These are phyloP conservation scores for Lepidurus arcticus DNA, from an alignment of 1,140 invertebrate genomes.

Conservation along the genomic window DNA sequence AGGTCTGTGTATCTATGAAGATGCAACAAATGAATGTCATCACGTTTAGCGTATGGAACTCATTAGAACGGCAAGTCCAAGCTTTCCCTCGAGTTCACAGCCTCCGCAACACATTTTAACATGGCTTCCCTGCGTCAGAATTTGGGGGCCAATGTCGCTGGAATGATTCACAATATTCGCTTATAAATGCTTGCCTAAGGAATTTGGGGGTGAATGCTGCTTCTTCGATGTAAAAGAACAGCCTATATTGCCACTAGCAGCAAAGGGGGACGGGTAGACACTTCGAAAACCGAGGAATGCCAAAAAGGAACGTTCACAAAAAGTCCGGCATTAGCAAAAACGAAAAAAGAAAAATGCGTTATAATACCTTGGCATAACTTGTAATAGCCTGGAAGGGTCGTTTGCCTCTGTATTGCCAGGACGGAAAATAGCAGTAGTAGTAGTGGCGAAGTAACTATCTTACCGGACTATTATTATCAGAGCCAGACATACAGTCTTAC, in stretches of 20 bases:
- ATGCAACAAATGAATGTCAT: not conserved
- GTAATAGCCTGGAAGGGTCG: not conserved
- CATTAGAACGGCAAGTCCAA: not conserved
- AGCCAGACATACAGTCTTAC: too few relatives aligned
- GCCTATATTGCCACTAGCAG: too few relatives aligned
- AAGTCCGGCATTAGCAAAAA: not conserved
- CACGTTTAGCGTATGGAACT: slow-evolving; percentile 7
- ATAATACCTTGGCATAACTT: slow-evolving; percentile 13
- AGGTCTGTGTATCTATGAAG: not conserved
- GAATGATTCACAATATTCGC: too few relatives aligned
- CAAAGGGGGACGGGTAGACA: too few relatives aligned
- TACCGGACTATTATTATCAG: not conserved
- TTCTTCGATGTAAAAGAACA: too few relatives aligned
- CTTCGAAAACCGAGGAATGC: not conserved
- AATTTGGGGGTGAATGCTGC: too few relatives aligned
- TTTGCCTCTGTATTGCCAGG: not conserved
- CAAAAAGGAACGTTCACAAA: slow-evolving; percentile 10
- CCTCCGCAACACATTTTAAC: not conserved
- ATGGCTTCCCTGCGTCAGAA: too few relatives aligned
- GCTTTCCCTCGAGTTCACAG: not conserved
- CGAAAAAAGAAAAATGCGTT: not conserved
- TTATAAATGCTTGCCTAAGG: too few relatives aligned
- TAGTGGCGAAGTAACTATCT: not conserved
- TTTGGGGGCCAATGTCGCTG: too few relatives aligned
- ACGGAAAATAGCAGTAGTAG: not conserved